Conservation (phyloP, 2,113 vertebrate species). For the Pelobates fuscus region DNA sequence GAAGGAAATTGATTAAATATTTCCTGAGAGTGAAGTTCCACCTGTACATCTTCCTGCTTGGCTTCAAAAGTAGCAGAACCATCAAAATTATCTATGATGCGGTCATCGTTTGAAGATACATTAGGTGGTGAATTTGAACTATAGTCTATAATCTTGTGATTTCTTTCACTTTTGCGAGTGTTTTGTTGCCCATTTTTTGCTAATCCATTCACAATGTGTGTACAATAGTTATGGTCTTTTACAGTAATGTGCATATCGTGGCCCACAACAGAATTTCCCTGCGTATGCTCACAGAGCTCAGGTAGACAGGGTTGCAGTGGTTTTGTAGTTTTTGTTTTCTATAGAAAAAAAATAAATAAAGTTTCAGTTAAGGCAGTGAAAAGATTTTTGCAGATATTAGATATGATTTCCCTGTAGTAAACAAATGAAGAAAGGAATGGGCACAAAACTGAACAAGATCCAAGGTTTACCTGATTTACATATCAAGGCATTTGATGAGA, state of each 20-base stretch:
- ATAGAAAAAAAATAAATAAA: slow-evolving; percentile 42
- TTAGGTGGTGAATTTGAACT: slow-evolving; percentile 31
- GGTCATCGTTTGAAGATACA: slow-evolving; percentile 36
- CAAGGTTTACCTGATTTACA: too few species aligned
- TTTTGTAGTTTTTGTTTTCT: slow-evolving; percentile 63
- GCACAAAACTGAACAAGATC: too few species aligned
- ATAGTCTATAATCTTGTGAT: slow-evolving; percentile 28
- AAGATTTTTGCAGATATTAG: too few species aligned
- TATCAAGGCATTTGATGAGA: too few species aligned
- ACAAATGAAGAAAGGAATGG: too few species aligned
- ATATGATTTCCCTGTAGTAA: too few species aligned
- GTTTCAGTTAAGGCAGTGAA: too few species aligned
- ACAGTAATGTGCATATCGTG: slow-evolving; percentile 57
- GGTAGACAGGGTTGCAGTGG: slow-evolving; percentile 55
- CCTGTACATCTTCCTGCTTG: slow-evolving; percentile 24
- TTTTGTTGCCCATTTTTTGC: slow-evolving; percentile 49
- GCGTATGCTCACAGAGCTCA: slow-evolving; percentile 55
- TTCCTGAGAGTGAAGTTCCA: slow-evolving; percentile 45
- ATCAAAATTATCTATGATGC: background rate
- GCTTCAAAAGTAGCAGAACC: slow-evolving; percentile 10
- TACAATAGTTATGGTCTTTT: slow-evolving; percentile 72
- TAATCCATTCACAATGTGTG: slow-evolving; percentile 55
- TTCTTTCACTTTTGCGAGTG: slow-evolving; percentile 18
- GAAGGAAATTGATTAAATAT: slow-evolving; percentile 56
- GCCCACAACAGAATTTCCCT: slow-evolving; percentile 55